These are phyloP conservation scores for Gymnothorax javanicus DNA, from an alignment of 2,797 vertebrate genomes.

Conservation along the genomic window DNA sequence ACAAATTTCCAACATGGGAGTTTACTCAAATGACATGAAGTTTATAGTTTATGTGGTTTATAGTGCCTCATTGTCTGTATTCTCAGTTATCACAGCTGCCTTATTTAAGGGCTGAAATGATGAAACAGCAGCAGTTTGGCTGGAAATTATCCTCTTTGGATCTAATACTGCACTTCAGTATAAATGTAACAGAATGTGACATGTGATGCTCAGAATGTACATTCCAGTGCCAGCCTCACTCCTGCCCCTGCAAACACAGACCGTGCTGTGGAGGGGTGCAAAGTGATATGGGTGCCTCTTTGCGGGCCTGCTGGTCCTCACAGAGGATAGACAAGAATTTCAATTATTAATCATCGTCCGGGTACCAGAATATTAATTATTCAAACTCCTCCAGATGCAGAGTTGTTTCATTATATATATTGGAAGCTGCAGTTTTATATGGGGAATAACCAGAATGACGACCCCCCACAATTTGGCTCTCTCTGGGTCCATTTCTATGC, in stretches of 20 bases:
- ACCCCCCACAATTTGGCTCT: constrained; percentile 70
- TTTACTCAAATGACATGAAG: neutral
- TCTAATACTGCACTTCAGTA: neutral
- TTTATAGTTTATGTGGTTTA: neutral
- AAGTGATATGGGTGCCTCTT: neutral
- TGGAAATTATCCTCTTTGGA: neutral
- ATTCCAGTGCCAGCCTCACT: neutral
- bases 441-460: constrained; percentile 61
- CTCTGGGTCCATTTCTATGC: constrained; percentile 69
- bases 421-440: constrained; percentile 72
- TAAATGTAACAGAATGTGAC: neutral
- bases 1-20: neutral
- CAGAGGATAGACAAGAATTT: constrained; percentile 21
- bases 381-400: constrained; percentile 27
- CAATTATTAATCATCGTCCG: constrained; percentile 45
- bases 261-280: neutral
- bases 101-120: neutral
- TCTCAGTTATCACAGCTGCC: neutral
- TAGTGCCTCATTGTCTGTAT: neutral
- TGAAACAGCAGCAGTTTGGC: neutral
- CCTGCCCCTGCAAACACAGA: neutral
- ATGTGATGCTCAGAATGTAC: neutral
- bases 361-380: constrained; percentile 36
- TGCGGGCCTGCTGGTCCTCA: neutral
- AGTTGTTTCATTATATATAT: constrained; percentile 73